These are phyloP conservation scores for Macropis europaea DNA, from an alignment of 2,888 invertebrate genomes.

Conservation along the genomic window DNA sequence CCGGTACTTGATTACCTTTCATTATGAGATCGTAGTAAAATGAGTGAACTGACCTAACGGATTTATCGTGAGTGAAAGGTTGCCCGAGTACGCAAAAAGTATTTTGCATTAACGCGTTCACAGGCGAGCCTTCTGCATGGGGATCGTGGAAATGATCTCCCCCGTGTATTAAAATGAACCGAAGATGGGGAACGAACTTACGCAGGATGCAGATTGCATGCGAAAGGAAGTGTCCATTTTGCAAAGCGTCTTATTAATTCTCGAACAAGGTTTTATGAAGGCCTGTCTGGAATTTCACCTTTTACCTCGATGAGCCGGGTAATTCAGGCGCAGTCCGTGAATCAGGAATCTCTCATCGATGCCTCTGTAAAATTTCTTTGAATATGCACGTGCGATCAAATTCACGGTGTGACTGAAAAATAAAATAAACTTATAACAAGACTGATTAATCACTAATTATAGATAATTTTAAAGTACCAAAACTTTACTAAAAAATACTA, in stretches of 20 bases:
- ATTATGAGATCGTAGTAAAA: conserved; percentile 42
- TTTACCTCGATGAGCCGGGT: conserved; percentile 40
- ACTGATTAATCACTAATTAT: too few relatives aligned
- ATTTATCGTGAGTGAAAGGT: conserved; percentile 5
- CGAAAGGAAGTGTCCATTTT: conserved; percentile 32
- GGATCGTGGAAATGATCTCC: neutral
- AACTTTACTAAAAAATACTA: too few relatives aligned
- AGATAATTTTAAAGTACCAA: too few relatives aligned
- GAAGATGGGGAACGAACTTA: neutral
- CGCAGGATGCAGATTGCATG: conserved; percentile 23
- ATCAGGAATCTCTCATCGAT: conserved; percentile 3
- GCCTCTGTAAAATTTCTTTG: too few relatives aligned
- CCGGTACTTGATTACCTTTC: conserved; percentile 62
- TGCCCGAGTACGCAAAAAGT: neutral
- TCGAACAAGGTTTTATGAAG: conserved; percentile 18
- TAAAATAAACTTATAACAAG: too few relatives aligned
- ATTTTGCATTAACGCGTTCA: neutral
- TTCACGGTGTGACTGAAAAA: too few relatives aligned
- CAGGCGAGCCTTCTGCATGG: neutral
- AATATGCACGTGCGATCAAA: too few relatives aligned
- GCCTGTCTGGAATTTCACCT: conserved; percentile 53
- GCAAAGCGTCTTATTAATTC: conserved; percentile 37
- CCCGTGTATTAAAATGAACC: neutral
- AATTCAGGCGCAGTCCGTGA: conserved; percentile 16
- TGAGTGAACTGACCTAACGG: conserved; percentile 38